Percentiles rank a stretch among this genome's conserved stretches.
phyloP scores from a whole-genome alignment of 1,140 invertebrate species.

The Panulirus ornatus region DNA sequence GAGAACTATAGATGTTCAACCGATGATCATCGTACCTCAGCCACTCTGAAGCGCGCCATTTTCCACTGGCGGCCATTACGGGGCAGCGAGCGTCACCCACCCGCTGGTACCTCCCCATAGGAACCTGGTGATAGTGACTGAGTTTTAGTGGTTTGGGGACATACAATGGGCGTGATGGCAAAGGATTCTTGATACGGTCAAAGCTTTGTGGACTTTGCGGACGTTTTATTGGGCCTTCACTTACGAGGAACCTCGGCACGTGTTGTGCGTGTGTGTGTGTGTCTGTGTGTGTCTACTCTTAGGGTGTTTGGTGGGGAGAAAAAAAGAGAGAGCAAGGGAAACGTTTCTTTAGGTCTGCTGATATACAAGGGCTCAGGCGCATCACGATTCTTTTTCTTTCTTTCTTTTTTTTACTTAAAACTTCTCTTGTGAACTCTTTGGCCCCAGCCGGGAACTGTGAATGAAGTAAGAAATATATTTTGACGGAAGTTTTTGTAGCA shows the following conservation, averaged over 20 bases:
- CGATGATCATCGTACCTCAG: background rate
- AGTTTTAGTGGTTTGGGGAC: background rate
- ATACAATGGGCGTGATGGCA: constrained; percentile 9
- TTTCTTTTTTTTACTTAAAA: constrained; percentile 1
- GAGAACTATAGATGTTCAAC: too few species aligned
- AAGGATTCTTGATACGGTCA: constrained; percentile 8
- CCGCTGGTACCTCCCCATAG: background rate
- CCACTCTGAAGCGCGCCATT: background rate
- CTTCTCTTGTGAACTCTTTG: background rate
- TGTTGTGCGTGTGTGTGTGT: constrained; percentile 6
- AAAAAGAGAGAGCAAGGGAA: too few species aligned
- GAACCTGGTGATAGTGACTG: background rate
- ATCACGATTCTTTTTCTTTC: too few species aligned
- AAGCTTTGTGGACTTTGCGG: constrained; percentile 3
- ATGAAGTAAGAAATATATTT: too few species aligned
- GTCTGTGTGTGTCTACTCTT: too few species aligned
- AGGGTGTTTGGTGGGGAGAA: background rate
- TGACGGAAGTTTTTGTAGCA: too few species aligned
- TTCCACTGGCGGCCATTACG: background rate
- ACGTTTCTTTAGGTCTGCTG: background rate
- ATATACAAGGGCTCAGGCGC: background rate
- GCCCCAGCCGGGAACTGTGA: background rate
- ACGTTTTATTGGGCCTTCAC: constrained; percentile 2
- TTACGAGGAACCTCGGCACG: background rate
- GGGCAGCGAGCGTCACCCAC: background rate